These are phyloP conservation scores for Schrankia costaestrigalis DNA, from an alignment of 2,888 invertebrate species.

Conservation along the genomic window DNA sequence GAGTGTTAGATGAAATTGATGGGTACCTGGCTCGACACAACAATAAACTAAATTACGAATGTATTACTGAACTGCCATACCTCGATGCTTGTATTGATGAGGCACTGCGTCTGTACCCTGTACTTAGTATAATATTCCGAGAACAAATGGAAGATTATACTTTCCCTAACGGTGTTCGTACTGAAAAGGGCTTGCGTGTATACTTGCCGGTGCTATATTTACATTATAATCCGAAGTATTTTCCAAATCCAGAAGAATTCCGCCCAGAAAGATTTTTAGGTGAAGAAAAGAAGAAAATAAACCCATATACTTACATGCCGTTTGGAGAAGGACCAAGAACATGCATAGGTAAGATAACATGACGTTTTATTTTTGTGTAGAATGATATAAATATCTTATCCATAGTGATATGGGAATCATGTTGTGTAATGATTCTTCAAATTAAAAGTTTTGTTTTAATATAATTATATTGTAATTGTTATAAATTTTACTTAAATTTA, in stretches of 20 bases:
- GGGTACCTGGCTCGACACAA: slow-evolving; percentile 31
- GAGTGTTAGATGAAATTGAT: slow-evolving; percentile 44
- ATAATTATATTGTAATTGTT: too few species aligned
- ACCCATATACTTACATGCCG: too few species aligned
- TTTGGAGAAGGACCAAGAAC: too few species aligned
- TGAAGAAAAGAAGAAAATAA: too few species aligned
- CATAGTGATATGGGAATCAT: too few species aligned
- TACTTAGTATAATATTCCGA: slow-evolving; percentile 38
- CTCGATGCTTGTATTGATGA: slow-evolving; percentile 46
- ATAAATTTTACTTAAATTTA: too few species aligned
- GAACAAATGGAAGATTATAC: slow-evolving; percentile 35
- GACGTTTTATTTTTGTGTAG: too few species aligned
- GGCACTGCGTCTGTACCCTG: slow-evolving; percentile 43
- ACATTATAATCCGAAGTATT: slow-evolving; percentile 66
- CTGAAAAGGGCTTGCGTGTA: slow-evolving; percentile 32
- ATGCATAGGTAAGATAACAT: too few species aligned
- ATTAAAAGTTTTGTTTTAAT: too few species aligned
- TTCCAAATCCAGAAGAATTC: slow-evolving; percentile 72
- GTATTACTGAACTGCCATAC: slow-evolving; percentile 41
- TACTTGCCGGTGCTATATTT: slow-evolving; percentile 28
- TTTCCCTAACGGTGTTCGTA: slow-evolving; percentile 28
- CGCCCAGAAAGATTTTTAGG: slow-evolving; percentile 72
- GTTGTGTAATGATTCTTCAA: too few species aligned
- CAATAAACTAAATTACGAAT: slow-evolving; percentile 41
- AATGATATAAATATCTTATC: too few species aligned